Conservation (phyloP, 2,113 vertebrate species). For the Callionymus lyra region DNA sequence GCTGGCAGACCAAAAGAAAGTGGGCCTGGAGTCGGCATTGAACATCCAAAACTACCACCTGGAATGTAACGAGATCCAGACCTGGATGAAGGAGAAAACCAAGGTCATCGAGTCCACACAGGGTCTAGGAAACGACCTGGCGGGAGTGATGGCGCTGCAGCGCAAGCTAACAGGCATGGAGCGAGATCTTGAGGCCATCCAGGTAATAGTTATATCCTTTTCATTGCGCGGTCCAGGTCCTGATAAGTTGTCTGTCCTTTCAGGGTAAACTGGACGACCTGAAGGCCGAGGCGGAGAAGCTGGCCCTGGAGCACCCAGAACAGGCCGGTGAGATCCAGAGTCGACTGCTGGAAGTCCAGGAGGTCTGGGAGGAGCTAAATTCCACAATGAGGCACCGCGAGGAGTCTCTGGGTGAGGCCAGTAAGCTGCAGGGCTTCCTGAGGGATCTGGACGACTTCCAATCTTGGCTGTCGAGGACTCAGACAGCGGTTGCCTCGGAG, state of each 20-base stretch:
- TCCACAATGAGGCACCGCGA: constrained; percentile 78
- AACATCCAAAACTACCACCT: constrained; percentile 92
- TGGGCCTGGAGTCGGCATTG: constrained; percentile 77
- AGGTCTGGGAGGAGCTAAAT: constrained; percentile 81
- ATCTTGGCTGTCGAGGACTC: constrained; percentile 84
- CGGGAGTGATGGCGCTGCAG: constrained; percentile 84
- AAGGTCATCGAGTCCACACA: constrained; percentile 92
- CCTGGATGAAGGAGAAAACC: constrained; percentile 94
- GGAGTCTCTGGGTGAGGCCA: constrained; percentile 84
- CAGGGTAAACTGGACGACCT: constrained; percentile 79
- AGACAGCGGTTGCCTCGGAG: constrained; percentile 84
- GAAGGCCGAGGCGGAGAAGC: constrained; percentile 68
- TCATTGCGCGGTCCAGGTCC: neutral
- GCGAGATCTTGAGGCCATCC: constrained; percentile 86
- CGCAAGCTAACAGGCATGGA: constrained; percentile 87
- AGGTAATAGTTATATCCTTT: constrained; percentile 41
- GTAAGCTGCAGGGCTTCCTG: constrained; percentile 86
- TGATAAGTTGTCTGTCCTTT: constrained; percentile 1
- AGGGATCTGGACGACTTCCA: constrained; percentile 87
- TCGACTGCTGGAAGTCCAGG: constrained; percentile 69
- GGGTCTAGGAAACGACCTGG: constrained; percentile 82
- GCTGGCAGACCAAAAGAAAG: constrained; percentile 79
- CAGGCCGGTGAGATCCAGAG: constrained; percentile 67
- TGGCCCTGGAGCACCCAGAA: constrained; percentile 72
- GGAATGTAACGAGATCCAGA: constrained; percentile 86